phyloP scores from a whole-genome alignment of 2,888 invertebrate species.

The Coremacera marginata region DNA sequence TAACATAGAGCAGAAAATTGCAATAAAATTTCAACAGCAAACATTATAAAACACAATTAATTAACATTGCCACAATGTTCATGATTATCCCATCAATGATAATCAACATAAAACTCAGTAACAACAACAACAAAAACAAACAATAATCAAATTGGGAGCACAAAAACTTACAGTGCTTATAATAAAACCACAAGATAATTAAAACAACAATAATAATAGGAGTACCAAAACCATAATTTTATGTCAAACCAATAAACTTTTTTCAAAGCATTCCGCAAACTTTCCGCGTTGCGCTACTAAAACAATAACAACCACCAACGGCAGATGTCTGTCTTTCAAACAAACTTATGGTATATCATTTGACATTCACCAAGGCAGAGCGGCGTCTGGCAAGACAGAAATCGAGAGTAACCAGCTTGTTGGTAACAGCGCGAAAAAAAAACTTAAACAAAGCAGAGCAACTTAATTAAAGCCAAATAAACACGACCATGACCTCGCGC shows the following conservation, averaged over 20 bases:
- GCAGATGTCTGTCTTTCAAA: not conserved
- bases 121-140: not conserved
- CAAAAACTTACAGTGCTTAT: not conserved
- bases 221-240: not conserved
- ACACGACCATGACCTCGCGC: slow-evolving; percentile 28
- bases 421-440: not conserved
- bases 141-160: not conserved
- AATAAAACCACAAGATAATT: not conserved
- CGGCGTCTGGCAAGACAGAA: not conserved
- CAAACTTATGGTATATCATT: not conserved
- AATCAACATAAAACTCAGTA: not conserved
- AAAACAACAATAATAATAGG: not conserved
- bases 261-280: slow-evolving; percentile 6
- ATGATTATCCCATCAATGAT: not conserved
- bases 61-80: not conserved
- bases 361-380: not conserved
- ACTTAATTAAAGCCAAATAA: slow-evolving; percentile 1
- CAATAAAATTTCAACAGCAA: too few relatives aligned
- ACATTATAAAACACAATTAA: too few relatives aligned
- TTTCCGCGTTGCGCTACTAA: not conserved
- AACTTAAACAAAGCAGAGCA: not conserved
- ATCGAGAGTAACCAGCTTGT: not conserved
- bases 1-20: too few relatives aligned
- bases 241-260: slow-evolving; percentile 22
- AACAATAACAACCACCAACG: not conserved